These are phyloP conservation scores for Hyposmocoma kahamanoa DNA, from an alignment of 1,140 invertebrate genomes.

Conservation along the genomic window DNA sequence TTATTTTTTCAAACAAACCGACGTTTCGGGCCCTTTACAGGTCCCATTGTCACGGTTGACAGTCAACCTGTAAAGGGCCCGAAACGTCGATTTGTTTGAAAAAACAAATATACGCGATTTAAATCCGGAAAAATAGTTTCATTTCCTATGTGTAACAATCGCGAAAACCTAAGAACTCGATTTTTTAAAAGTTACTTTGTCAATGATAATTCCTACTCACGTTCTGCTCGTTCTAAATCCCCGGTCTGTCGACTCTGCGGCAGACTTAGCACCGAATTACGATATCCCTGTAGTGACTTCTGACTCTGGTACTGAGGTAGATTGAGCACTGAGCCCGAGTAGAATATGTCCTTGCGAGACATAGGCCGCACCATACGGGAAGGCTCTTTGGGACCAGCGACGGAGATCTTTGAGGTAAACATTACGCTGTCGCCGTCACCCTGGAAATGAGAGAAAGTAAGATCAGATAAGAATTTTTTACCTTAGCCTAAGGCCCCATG, in stretches of 20 bases:
- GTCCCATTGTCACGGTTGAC: no score
- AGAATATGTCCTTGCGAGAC: constrained; percentile 98
- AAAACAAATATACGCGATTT: no score
- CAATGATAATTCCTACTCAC: constrained; percentile 75
- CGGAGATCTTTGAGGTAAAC: constrained; percentile 65
- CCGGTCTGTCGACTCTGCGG: constrained; percentile 78
- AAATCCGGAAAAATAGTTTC: no score
- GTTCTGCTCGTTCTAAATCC: constrained; percentile 81
- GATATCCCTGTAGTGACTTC: constrained; percentile 90
- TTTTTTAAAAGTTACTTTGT: no score
- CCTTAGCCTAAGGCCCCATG: no score
- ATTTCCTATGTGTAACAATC: no score
- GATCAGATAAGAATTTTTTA: no score
- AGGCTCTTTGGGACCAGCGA: constrained; percentile 70
- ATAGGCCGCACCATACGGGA: constrained; percentile 90
- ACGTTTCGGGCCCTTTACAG: no score
- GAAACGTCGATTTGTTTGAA: no score
- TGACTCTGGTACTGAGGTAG: constrained; percentile 94
- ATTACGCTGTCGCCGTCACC: constrained; percentile 58
- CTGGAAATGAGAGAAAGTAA: constrained; percentile 31
- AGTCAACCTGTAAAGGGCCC: no score
- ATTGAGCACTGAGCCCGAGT: constrained; percentile 94
- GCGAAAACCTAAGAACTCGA: no score
- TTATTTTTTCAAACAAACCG: no score
- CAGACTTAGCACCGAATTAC: constrained; percentile 87